Evolutionary conservation across 2,797 vertebrate genomes (phyloP).

Genomic region (Darevskia nairensis): DNA sequence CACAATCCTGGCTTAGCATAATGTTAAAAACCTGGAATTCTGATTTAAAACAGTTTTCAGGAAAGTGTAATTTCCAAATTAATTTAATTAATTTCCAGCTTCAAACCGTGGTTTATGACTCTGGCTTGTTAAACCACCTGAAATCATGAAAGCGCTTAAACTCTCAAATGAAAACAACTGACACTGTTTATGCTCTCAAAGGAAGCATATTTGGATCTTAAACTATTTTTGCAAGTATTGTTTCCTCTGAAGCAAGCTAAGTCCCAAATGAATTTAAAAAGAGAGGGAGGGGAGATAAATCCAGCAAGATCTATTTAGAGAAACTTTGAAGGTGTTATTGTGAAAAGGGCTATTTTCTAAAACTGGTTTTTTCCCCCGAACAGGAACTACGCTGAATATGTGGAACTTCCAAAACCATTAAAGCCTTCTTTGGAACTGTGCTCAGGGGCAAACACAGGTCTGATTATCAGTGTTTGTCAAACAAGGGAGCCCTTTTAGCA

Average conservation of each 20-base stretch:
- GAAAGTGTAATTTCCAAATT: no score
- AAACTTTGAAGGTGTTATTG: conserved; percentile 57
- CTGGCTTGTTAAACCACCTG: conserved; percentile 24
- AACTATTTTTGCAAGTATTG: conserved; percentile 61
- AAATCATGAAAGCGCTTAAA: conserved; percentile 57
- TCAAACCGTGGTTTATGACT: neutral
- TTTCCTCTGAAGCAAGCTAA: conserved; percentile 64
- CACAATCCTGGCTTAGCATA: no score
- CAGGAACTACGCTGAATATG: conserved; percentile 58
- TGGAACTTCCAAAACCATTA: conserved; percentile 58
- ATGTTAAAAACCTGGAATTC: no score
- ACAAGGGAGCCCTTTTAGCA: conserved; percentile 31
- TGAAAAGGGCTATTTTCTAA: conserved; percentile 61
- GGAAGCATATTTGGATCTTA: conserved; percentile 56
- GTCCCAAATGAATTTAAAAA: conserved; percentile 51
- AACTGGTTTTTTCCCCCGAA: conserved; percentile 55
- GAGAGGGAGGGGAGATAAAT: conserved; percentile 52
- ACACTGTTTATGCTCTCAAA: conserved; percentile 61
- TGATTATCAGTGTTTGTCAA: conserved; percentile 53
- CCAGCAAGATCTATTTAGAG: conserved; percentile 71
- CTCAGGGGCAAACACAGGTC: conserved; percentile 53
- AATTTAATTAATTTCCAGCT: no score
- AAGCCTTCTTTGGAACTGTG: conserved; percentile 49
- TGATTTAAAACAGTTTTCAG: no score
- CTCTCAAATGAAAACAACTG: conserved; percentile 52